These are phyloP conservation scores for Cantharis flavilabris DNA, from an alignment of 2,888 invertebrate genomes.

Conservation along the genomic window DNA sequence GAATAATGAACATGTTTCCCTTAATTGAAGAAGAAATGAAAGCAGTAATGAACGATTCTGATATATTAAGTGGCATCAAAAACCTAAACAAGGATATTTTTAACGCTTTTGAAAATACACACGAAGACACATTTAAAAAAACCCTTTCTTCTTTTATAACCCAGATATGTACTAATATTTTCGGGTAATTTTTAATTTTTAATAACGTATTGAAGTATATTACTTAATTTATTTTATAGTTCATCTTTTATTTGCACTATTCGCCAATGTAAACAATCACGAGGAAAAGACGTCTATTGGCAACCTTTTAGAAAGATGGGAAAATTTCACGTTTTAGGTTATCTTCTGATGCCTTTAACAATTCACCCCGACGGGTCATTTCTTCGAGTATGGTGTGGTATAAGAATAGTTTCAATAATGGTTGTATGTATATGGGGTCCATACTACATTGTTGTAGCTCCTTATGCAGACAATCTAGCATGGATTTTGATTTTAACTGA, in stretches of 20 bases:
- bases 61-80: background rate
- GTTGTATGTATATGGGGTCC: conserved; percentile 55
- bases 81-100: background rate
- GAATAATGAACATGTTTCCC: conserved; percentile 59
- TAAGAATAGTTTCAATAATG: conserved; percentile 52
- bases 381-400: conserved; percentile 56
- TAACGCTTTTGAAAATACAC: background rate
- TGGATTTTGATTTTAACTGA: conserved; percentile 42
- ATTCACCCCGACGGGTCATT: conserved; percentile 59
- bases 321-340: conserved; percentile 51
- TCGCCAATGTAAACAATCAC: conserved; percentile 53
- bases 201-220: background rate
- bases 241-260: conserved; percentile 47
- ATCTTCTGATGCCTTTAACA: conserved; percentile 55
- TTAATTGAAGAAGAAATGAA: conserved; percentile 57
- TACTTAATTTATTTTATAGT: conserved; percentile 39
- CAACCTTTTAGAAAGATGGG: conserved; percentile 25
- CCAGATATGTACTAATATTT: background rate
- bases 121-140: background rate
- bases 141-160: background rate
- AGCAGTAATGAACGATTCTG: conserved; percentile 46
- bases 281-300: conserved; percentile 51
- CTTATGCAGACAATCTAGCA: conserved; percentile 43
- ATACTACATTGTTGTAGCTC: conserved; percentile 57
- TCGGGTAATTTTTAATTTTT: background rate